These are phyloP conservation scores for Lochmaea crataegi DNA, from an alignment of 2,888 invertebrate genomes.

Conservation along the genomic window DNA sequence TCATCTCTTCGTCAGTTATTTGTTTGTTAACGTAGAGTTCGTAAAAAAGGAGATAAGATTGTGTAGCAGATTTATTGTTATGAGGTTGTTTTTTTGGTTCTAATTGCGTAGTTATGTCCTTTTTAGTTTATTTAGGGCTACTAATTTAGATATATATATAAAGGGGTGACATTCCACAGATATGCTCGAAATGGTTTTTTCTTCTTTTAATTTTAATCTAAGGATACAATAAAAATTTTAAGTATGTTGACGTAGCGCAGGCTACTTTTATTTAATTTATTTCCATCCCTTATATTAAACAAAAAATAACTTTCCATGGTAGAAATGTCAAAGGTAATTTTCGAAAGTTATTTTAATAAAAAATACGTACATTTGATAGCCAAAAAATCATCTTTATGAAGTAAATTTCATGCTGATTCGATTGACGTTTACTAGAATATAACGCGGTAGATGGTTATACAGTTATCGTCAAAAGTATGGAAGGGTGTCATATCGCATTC, in stretches of 20 bases:
- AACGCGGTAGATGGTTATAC: too few species aligned
- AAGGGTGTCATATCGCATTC: too few species aligned
- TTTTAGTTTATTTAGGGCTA: slow-evolving; percentile 22
- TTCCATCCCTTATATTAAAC: too few species aligned
- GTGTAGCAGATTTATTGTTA: slow-evolving; percentile 41
- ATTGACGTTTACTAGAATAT: too few species aligned
- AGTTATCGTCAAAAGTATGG: too few species aligned
- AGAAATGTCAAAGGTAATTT: too few species aligned
- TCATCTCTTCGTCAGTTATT: slow-evolving; percentile 14
- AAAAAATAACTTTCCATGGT: too few species aligned
- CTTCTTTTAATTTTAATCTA: background rate
- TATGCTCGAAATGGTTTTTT: slow-evolving; percentile 20
- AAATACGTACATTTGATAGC: too few species aligned
- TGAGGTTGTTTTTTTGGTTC: slow-evolving; percentile 33
- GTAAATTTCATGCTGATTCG: too few species aligned
- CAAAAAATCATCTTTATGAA: too few species aligned
- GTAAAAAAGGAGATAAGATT: slow-evolving; percentile 36
- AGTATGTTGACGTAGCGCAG: background rate
- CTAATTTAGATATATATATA: slow-evolving; percentile 10
- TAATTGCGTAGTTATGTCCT: slow-evolving; percentile 31
- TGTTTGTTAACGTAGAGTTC: slow-evolving; percentile 30
- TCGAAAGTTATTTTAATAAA: too few species aligned
- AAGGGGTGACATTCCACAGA: slow-evolving; percentile 27
- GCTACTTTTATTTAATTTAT: background rate
- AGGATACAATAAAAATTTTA: background rate